phyloP scores from a whole-genome alignment of 1,140 invertebrate genomes.

The Melitaea cinxia region DNA sequence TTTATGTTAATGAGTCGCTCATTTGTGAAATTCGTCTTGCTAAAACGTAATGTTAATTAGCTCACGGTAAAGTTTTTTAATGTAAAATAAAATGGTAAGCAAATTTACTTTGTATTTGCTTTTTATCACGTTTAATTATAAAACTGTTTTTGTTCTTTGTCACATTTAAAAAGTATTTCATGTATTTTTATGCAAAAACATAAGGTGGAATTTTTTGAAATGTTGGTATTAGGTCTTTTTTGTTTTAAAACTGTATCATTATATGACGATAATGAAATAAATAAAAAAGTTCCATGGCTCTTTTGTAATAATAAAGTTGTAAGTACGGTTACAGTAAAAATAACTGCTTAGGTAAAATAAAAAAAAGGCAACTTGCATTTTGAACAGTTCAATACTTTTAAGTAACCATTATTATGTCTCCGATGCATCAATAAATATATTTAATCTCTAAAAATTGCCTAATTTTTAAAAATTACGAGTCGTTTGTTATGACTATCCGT shows the following conservation, averaged over 20 bases:
- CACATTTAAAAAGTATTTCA: conserved; percentile 7
- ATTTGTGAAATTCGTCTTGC: conserved; percentile 32
- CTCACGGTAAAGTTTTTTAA: conserved; percentile 15
- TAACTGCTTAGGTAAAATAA: too few species aligned
- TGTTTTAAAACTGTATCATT: neutral
- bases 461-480: conserved; percentile 15
- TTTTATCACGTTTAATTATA: conserved; percentile 18
- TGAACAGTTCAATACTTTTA: too few species aligned
- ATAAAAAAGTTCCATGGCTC: too few species aligned
- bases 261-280: too few species aligned
- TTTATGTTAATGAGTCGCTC: conserved; percentile 29
- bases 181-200: neutral
- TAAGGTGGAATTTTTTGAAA: neutral
- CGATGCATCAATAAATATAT: neutral
- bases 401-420: neutral
- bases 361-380: too few species aligned
- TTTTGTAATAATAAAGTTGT: too few species aligned
- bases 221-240: neutral
- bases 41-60: conserved; percentile 28
- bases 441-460: conserved; percentile 21
- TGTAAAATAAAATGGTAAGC: conserved; percentile 20
- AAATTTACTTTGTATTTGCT: conserved; percentile 25
- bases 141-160: conserved; percentile 1
- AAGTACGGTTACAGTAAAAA: too few species aligned
- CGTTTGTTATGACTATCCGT: conserved; percentile 31